These are phyloP conservation scores for Mesochorus sp. DNA, from an alignment of 2,888 invertebrate genomes.

Conservation along the genomic window DNA sequence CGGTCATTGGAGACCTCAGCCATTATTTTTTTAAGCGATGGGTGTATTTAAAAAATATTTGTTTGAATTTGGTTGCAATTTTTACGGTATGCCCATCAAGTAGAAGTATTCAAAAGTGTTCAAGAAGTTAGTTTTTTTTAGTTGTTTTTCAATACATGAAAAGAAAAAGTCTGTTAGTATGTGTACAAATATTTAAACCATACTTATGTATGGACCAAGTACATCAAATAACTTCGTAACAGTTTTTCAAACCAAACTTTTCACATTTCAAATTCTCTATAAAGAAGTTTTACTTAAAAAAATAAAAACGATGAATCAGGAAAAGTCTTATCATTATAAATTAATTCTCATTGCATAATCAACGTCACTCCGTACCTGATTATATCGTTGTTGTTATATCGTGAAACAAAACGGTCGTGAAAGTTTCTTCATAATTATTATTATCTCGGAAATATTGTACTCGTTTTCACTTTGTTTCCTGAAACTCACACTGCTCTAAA, in stretches of 20 bases:
- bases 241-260: background rate
- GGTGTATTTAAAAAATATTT: no score
- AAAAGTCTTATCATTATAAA: constrained; percentile 21
- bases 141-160: no score
- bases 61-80: no score
- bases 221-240: background rate
- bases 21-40: no score
- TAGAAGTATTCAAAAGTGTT: no score
- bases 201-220: no score
- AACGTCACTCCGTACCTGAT: background rate
- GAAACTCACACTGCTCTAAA: constrained; percentile 66
- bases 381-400: no score
- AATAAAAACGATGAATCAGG: constrained; percentile 6
- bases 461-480: constrained; percentile 27
- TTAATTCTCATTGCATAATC: constrained; percentile 32
- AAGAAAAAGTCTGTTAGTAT: no score
- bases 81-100: no score
- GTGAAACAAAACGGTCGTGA: constrained; percentile 5
- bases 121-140: no score
- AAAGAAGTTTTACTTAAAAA: background rate
- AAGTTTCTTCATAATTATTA: constrained; percentile 22
- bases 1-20: no score
- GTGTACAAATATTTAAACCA: no score
- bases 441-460: constrained; percentile 6
- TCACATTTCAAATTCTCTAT: background rate